Evolutionary conservation across 2,797 vertebrate species (phyloP), one percentile per base, ranked within the genome.

Genomic region (Tachyglossus aculeatus): DNA sequence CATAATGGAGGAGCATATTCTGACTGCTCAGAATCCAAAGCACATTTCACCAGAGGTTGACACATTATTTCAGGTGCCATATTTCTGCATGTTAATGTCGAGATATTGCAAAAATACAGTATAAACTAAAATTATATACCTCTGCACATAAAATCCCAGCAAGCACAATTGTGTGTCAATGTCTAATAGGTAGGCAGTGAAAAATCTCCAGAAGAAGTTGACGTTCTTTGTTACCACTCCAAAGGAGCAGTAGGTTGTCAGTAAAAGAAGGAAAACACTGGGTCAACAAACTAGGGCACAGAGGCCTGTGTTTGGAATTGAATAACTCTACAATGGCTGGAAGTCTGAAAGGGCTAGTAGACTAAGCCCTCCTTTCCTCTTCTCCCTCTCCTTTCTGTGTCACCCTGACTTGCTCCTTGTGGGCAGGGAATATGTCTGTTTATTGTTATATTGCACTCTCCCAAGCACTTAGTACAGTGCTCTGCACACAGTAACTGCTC

Each of bases 31-130:
- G 37, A 10, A 53, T 9, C 4, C 1, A n/a, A 54, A 51, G 37
- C 8, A 0, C 13, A 32, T 63, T 34, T 11, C 25, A n/a, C 10
- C 21, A 19, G 9, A 33, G 18, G 2, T 1, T 25, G 60, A 50
- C 37, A 16, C 22, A 2, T 12, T 29, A 61, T 47, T 66, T 43
- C 41, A 45, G 57, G 29, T 25, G 41, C 50, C 31, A 21, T 4
- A 1, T 47, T 57, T 64, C 74, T 50, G 33, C 45, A 60, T 64
- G 60, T 50, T 75, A 27, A 72, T 54, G 50, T 60, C 60, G 55
- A 19, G 13, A 33, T 44, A 41, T 16, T 57, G 50, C 52, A 70
- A 61, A 77, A 67, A 36, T 19, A 51, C 10, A 24, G 22, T 9
- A 6, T 39, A 63, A 38, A 33, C 41, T 15, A 27, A 51, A 54